Evolutionary conservation across 2,888 invertebrate species (phyloP).

Genomic region (Endotricha flammealis): DNA sequence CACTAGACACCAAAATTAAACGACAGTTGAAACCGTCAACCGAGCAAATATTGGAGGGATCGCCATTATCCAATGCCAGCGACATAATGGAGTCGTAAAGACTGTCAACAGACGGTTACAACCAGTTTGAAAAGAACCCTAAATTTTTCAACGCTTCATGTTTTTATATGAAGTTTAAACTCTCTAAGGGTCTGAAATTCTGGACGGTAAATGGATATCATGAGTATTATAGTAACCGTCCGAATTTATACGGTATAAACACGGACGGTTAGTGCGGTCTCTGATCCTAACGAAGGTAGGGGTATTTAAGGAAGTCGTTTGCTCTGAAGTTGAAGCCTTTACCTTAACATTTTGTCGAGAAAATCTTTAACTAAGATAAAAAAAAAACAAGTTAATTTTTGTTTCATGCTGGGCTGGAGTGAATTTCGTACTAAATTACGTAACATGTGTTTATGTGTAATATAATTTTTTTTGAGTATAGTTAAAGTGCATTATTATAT

Average conservation of each 20-base stretch:
- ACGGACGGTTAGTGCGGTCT: slow-evolving; percentile 19
- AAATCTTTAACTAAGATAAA: too few species aligned
- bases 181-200: slow-evolving; percentile 8
- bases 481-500: too few species aligned
- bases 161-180: slow-evolving; percentile 5
- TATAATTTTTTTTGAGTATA: too few species aligned
- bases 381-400: too few species aligned
- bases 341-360: too few species aligned
- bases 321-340: slow-evolving; percentile 4
- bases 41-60: slow-evolving; percentile 20
- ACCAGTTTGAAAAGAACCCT: slow-evolving; percentile 14
- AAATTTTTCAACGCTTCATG: slow-evolving; percentile 1
- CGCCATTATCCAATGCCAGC: slow-evolving; percentile 16
- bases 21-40: slow-evolving; percentile 5
- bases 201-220: slow-evolving; percentile 21
- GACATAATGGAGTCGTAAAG: slow-evolving; percentile 23
- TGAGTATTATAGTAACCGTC: slow-evolving; percentile 24
- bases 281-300: slow-evolving; percentile 18
- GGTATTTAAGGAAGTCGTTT: slow-evolving; percentile 12
- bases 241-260: slow-evolving; percentile 25
- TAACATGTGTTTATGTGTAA: too few species aligned
- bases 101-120: slow-evolving; percentile 19
- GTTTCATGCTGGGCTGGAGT: too few species aligned
- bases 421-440: too few species aligned
- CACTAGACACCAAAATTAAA: neutral